Percentiles rank a stretch among this genome's conserved stretches.
phyloP scores from a whole-genome alignment of 2,888 invertebrate genomes.

The Nemapogon koenigi region DNA sequence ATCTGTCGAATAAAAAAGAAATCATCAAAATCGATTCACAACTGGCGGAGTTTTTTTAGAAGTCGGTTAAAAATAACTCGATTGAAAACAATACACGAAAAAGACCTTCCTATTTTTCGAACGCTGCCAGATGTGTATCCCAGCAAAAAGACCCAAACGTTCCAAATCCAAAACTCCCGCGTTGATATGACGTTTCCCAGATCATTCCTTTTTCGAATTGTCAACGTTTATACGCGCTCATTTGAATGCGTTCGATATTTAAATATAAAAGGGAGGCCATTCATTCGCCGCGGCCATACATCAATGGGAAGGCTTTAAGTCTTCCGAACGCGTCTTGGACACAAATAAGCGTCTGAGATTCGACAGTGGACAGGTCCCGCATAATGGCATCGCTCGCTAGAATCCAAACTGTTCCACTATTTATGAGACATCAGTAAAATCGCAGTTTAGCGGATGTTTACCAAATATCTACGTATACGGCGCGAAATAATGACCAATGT shows the following conservation, averaged over 20 bases:
- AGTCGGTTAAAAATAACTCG: slow-evolving; percentile 1
- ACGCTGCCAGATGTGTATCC: slow-evolving; percentile 54
- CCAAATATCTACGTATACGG: slow-evolving; percentile 32
- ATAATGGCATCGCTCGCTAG: slow-evolving; percentile 33
- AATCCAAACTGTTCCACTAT: slow-evolving; percentile 21
- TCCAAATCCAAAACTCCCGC: slow-evolving; percentile 27
- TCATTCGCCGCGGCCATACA: slow-evolving; percentile 55
- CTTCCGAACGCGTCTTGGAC: slow-evolving; percentile 59
- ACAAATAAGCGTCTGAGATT: slow-evolving; percentile 57
- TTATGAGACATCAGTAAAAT: no score
- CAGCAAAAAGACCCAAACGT: slow-evolving; percentile 25
- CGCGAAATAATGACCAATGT: no score
- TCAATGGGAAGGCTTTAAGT: slow-evolving; percentile 57
- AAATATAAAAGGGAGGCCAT: slow-evolving; percentile 62
- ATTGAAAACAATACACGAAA: neutral
- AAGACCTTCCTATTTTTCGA: no score
- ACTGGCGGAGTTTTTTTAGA: no score
- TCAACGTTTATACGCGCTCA: slow-evolving; percentile 54
- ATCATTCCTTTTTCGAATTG: slow-evolving; percentile 57
- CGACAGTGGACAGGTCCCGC: slow-evolving; percentile 33
- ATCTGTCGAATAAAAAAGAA: no score
- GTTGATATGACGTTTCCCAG: slow-evolving; percentile 52
- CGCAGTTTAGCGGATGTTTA: slow-evolving; percentile 29
- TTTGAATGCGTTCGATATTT: slow-evolving; percentile 55
- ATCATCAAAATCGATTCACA: no score